Evolutionary conservation across 2,797 vertebrate genomes (phyloP), one percentile per base, ranked within the genome.

Genomic region (Notoglanidium macrostoma): DNA sequence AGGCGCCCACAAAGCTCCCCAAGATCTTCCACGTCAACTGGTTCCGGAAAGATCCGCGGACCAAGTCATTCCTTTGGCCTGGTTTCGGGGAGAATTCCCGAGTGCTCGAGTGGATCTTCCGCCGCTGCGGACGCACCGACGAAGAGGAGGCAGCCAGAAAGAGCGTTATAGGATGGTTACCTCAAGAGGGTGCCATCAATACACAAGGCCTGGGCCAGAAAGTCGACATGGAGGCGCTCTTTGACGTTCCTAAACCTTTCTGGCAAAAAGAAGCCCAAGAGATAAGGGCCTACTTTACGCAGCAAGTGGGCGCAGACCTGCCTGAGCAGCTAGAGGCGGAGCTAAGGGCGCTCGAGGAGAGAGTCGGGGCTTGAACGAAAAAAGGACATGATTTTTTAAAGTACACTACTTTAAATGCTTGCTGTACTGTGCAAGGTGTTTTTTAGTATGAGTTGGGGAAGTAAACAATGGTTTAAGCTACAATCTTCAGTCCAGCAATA

Each of bases 21-120:
- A 97, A 96, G 90, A 97, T 98, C 93, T 98, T 98, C 94, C 98
- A 98, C 0, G 97, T 98, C 92, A 98, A 98, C 94, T 98, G 98
- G 98, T 98, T 98, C 94, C 94, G 97, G 9, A 96, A 96, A 55
- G 95, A 97, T 68, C 93, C 93, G 0, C 73, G 92, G 1, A 91
- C 90, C 0, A 97, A 97, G 0, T 73, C 92, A 86, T 98, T 98
- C 95, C 93, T 98, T 44, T 98, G 98, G 98, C 98, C 97, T 0
- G 98, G 98, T n/a, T 98, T 98, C 3, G 97, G 97, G 0, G 97
- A 98, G 89, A 98, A 98, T 23, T 94, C 96, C 57, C 95, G 98
- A 0, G 97, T 97, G 49, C 94, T 98, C 8, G 97, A 98, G 87
- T 98, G 98, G 98, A 96, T 98, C 95, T 98, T 97, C 92, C 95